Conservation (phyloP, 1,140 invertebrate species). For the Hormaphis cornu region DNA sequence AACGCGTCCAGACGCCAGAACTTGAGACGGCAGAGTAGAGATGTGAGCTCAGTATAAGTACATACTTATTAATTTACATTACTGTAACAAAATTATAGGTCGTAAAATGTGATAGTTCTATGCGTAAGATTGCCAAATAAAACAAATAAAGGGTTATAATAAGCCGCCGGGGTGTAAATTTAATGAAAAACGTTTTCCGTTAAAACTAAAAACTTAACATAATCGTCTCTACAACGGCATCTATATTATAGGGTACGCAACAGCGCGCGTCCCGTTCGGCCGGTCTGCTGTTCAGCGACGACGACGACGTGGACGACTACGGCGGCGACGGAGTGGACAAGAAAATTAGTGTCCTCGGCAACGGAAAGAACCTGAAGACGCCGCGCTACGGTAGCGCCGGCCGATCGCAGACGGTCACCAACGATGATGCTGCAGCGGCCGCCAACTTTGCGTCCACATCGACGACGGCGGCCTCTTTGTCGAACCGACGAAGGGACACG, state of each 20-base stretch:
- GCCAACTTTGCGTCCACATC: too few relatives aligned
- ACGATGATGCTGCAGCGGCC: not conserved
- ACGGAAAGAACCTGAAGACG: not conserved
- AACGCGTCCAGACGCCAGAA: not conserved
- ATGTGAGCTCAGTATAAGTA: too few relatives aligned
- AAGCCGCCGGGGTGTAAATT: too few relatives aligned
- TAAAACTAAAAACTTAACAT: too few relatives aligned
- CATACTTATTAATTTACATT: too few relatives aligned
- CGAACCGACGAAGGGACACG: not conserved
- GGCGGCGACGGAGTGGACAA: not conserved
- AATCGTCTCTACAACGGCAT: too few relatives aligned
- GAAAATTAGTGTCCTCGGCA: not conserved
- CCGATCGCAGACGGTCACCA: not conserved
- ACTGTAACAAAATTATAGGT: too few relatives aligned
- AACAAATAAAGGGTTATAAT: too few relatives aligned
- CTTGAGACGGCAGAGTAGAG: not conserved
- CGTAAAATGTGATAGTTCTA: too few relatives aligned
- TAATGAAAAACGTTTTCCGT: too few relatives aligned
- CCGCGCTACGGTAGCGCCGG: not conserved
- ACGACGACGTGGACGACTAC: not conserved
- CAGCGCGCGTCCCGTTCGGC: not conserved
- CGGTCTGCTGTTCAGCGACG: constrained; percentile 6
- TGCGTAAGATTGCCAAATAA: too few relatives aligned
- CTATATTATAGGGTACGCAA: too few relatives aligned
- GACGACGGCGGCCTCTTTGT: not conserved